Evolutionary conservation across 2,113 vertebrate species (phyloP).

Genomic region (Tauraco erythrolophus): DNA sequence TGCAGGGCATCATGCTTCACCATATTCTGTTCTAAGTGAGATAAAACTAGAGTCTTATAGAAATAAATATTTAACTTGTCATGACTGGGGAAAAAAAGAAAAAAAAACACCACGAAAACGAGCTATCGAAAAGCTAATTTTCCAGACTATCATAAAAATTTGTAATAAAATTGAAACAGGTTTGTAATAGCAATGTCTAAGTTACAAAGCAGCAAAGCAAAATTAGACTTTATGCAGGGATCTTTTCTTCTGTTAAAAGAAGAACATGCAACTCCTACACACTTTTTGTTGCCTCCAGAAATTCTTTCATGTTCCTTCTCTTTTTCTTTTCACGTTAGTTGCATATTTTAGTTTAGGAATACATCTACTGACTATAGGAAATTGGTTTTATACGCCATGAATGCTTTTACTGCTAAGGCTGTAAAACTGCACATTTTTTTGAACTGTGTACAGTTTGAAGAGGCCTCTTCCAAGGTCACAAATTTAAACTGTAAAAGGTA

Average conservation of each 20-base stretch:
- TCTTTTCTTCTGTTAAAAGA: conserved; percentile 17
- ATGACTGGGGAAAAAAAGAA: background rate
- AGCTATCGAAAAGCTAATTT: background rate
- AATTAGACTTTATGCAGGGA: background rate
- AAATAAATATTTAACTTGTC: background rate
- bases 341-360: background rate
- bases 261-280: conserved; percentile 13
- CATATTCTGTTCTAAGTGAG: background rate
- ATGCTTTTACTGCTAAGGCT: background rate
- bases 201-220: background rate
- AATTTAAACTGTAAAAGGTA: background rate
- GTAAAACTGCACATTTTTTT: background rate
- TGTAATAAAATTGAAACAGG: background rate
- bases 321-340: background rate
- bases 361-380: background rate
- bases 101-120: background rate
- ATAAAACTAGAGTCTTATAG: background rate
- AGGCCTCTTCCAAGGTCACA: background rate
- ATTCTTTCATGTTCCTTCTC: background rate
- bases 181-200: background rate
- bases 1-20: background rate
- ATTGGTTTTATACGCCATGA: background rate
- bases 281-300: background rate
- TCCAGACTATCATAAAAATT: background rate
- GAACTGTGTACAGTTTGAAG: background rate